A percentile compares a stretch with the other conserved stretches of the same genome.
Conservation (phyloP, 1,140 invertebrate genomes). For the Aphaenogaster rudis region DNA sequence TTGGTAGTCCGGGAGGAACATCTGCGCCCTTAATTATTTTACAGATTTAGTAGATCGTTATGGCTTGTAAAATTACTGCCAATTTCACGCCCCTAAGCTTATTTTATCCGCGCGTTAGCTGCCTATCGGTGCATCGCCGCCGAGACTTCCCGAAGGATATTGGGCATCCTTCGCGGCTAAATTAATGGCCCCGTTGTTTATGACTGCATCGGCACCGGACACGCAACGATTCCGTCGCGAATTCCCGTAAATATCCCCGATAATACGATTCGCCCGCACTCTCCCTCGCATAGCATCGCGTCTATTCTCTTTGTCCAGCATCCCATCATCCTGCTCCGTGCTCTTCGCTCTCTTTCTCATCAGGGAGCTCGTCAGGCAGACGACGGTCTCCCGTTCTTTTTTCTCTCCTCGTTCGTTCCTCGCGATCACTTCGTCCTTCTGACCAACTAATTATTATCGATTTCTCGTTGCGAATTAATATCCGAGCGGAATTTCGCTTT, state of each 20-base stretch:
- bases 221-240: conserved; percentile 84
- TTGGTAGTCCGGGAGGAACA: conserved; percentile 78
- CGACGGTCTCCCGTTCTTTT: background rate
- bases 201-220: conserved; percentile 81
- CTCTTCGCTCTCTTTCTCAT: background rate
- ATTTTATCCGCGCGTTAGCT: conserved; percentile 83
- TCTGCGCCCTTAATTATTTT: conserved; percentile 87
- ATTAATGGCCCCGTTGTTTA: conserved; percentile 86
- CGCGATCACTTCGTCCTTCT: background rate
- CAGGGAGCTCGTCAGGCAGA: conserved; percentile 17
- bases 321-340: background rate
- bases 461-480: conserved; percentile 44
- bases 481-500: conserved; percentile 31
- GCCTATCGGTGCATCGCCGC: conserved; percentile 79
- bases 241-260: conserved; percentile 81
- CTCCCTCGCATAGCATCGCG: background rate
- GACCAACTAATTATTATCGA: conserved; percentile 24
- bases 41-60: conserved; percentile 88
- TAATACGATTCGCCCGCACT: conserved; percentile 71
- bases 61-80: conserved; percentile 87
- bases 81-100: conserved; percentile 87
- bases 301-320: background rate
- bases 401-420: background rate
- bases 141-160: conserved; percentile 81
- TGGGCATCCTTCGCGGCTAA: conserved; percentile 84